Conservation (phyloP, 64 coral and sea anemone species). For the Dendronephthya gigantea region DNA sequence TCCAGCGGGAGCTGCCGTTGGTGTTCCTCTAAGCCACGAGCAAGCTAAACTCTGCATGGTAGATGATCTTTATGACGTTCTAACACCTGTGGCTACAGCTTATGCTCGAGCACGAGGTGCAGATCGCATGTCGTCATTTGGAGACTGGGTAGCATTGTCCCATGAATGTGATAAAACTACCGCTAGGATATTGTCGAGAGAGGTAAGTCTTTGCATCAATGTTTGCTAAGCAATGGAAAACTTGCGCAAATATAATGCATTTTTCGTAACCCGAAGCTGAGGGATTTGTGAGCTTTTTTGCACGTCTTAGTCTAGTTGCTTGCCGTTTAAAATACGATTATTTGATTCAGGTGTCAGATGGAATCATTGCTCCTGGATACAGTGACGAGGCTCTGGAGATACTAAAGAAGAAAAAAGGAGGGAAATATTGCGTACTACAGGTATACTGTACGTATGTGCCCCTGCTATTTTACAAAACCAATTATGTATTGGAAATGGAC, state of each 20-base stretch:
- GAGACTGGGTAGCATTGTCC: conserved; percentile 95
- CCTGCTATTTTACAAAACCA: too few species aligned
- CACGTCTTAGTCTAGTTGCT: too few species aligned
- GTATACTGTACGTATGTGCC: conserved; percentile 13
- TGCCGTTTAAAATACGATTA: too few species aligned
- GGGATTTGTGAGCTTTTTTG: too few species aligned
- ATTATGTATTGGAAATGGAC: too few species aligned
- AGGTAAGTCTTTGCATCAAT: conserved; percentile 60
- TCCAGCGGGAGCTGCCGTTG: conserved; percentile 89
- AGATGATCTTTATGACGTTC: conserved; percentile 79
- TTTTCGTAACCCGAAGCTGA: too few species aligned
- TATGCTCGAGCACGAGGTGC: conserved; percentile 93
- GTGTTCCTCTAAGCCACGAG: conserved; percentile 44
- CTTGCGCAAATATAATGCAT: background rate
- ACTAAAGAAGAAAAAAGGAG: conserved; percentile 89
- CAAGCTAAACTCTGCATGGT: conserved; percentile 94
- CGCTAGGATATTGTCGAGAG: conserved; percentile 91
- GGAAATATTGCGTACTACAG: conserved; percentile 92
- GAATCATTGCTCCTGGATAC: conserved; percentile 86
- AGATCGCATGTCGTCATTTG: conserved; percentile 98
- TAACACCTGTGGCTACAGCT: conserved; percentile 78
- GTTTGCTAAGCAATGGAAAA: background rate
- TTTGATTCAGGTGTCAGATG: conserved; percentile 73
- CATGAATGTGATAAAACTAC: conserved; percentile 80
- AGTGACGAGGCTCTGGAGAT: conserved; percentile 64